Base-by-base conservation (phyloP, 2,113 vertebrate species). In the Xenopus borealis region DNA sequence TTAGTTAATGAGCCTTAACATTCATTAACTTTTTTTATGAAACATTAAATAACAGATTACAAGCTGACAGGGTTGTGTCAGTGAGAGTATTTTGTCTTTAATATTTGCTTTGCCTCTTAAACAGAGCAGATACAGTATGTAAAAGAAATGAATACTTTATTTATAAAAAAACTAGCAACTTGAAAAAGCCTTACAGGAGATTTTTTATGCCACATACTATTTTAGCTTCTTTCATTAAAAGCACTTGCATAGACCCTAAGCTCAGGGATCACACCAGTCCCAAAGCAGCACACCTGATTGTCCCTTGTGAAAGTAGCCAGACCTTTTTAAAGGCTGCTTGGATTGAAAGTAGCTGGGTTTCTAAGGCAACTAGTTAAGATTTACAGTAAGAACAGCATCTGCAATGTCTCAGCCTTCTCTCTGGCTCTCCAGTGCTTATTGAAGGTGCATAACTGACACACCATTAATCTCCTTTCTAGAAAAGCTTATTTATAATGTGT, bases 331-430 rank as follows among this genome's bases (percentile, higher is more conserved):
- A 75, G 16, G 18, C 57, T 30, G 45, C 55, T 17, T 62, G 58
- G 72, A 52, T 61, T 62, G n/a, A 46, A 62, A 68, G 62, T 44
- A 75, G 57, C 72, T 62, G 12, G 65, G 72, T 75, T 75, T 75
- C 72, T 69, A 75, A 7, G 72, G 72, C 66, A 75, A 75, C 72
- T 75, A 69, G 72, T 75, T 47, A 68, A 67, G 55, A 69, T 75
- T 27, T 75, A 69, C 66, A 16, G 44, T 30, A 69, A 23, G 59
- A 62, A 46, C 53, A 62, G 57, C 46, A 69, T 69, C 55, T 52
- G 65, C 66, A 75, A 69, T 69, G 55, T 62, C 72, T 8, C n/a
- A 62, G 72, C 20, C 27, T 66, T 23, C 58, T 75, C 47, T 50
- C 11, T 50, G 20, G 66, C 58, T 75, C 47, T 50, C 47, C 61